Evolutionary conservation across 1,140 invertebrate species (phyloP), one percentile per base, ranked within the genome.

Genomic region (Euura saliciscinereae): DNA sequence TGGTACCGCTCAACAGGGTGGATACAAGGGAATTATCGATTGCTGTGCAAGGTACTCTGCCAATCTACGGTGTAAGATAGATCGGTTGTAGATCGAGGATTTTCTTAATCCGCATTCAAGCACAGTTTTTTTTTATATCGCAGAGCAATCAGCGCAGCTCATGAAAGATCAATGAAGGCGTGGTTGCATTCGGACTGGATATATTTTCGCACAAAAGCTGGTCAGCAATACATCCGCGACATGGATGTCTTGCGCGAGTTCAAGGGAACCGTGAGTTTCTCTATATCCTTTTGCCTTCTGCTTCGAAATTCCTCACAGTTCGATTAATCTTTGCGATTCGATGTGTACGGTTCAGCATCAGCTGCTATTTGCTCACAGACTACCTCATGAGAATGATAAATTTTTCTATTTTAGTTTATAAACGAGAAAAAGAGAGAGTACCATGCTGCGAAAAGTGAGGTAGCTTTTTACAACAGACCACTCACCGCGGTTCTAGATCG

Each of bases 141-240:
- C 78, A 89, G 87, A 69, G 77, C 86, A 3, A 87, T 88, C 73
- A 80, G 85, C 4, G 71, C 87, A 28, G 72, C 88, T 5, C 86
- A 88, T 67, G 76, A 82, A 2, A 86, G 92, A 75, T 89, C 91
- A 81, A 86, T 89, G 5, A 86, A 87, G 59, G 92, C 92, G 65
- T 91, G 91, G 83, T 79, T 91, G 2, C 91, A 92, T 83, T 83
- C 88, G 6, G 86, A 92, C 59, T 81, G 88, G 2, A 75, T 93
- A 2, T 93, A 88, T 78, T 83, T 88, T 74, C 43, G 86, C 2
- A 88, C 89, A 13, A 81, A 86, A 2, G 76, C 77, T 28, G 88
- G 89, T 2, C 83, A 84, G 75, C 79, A 84, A 71, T 87, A 90
- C 71, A 84, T 88, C 43, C 73, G 80, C 65, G 89, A 88, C 70